Evolutionary conservation across 2,797 vertebrate species (phyloP).

Genomic region (Moxostoma hubbsi): DNA sequence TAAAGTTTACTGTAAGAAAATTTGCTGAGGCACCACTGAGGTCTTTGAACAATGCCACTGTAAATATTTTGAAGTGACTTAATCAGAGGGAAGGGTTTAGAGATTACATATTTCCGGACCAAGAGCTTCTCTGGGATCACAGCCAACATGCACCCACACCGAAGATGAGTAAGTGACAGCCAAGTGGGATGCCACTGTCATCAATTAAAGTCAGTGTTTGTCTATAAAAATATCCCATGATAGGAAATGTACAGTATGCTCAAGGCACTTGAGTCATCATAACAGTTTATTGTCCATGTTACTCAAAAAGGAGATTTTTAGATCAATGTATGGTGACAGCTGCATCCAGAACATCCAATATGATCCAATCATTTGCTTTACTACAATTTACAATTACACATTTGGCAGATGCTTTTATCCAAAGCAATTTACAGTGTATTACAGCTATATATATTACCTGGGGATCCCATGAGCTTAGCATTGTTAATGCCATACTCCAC

Average conservation of each 20-base stretch:
- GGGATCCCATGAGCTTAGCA: too few relatives aligned
- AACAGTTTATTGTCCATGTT: too few relatives aligned
- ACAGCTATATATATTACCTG: too few relatives aligned
- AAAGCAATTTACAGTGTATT: too few relatives aligned
- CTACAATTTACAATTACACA: too few relatives aligned
- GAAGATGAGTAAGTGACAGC: not conserved
- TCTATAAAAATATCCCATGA: too few relatives aligned
- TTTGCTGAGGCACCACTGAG: not conserved
- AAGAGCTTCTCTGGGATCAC: slow-evolving; percentile 17
- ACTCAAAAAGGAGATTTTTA: too few relatives aligned
- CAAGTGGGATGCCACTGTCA: not conserved
- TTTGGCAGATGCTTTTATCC: too few relatives aligned
- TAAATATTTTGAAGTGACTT: slow-evolving; percentile 45
- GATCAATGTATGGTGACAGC: too few relatives aligned
- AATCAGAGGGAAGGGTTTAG: slow-evolving; percentile 35
- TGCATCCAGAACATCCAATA: too few relatives aligned
- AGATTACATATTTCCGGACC: slow-evolving; percentile 31
- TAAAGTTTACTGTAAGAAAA: slow-evolving; percentile 23
- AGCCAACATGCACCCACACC: not conserved
- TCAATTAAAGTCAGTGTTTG: not conserved
- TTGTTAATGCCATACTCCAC: too few relatives aligned
- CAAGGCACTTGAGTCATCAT: not conserved
- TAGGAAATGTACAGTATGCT: not conserved
- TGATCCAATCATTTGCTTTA: too few relatives aligned
- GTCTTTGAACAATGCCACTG: slow-evolving; percentile 32